phyloP scores from a whole-genome alignment of 2,113 vertebrate species.

The Sturnira hondurensis region DNA sequence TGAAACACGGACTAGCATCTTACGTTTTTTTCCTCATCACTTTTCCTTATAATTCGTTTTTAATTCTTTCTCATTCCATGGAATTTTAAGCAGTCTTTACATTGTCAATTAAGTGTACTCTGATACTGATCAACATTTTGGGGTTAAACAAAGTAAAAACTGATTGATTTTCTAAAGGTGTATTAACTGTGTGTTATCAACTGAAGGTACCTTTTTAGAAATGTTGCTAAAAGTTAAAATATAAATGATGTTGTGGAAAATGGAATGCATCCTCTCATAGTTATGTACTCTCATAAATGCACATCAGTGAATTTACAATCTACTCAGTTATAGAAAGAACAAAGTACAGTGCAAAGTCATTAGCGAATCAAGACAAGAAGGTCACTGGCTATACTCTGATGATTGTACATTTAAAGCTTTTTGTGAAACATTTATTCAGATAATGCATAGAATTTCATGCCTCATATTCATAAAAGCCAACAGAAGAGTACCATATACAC shows the following conservation, averaged over 20 bases:
- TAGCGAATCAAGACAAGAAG: background rate
- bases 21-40: conserved; percentile 2
- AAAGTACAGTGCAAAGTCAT: background rate
- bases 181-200: conserved; percentile 19
- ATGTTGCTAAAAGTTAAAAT: conserved; percentile 22
- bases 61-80: background rate
- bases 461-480: background rate
- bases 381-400: background rate
- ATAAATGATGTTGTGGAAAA: conserved; percentile 19
- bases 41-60: conserved; percentile 40
- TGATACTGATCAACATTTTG: conserved; percentile 27
- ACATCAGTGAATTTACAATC: background rate
- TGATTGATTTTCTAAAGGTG: conserved; percentile 33
- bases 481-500: background rate
- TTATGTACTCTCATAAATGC: background rate
- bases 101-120: conserved; percentile 24
- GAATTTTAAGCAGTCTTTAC: conserved; percentile 8
- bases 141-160: conserved; percentile 49
- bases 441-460: background rate
- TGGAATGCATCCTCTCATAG: background rate
- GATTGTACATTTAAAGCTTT: background rate
- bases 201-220: conserved; percentile 22
- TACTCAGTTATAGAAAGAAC: background rate
- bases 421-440: background rate
- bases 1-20: background rate